phyloP scores from a whole-genome alignment of 2,797 vertebrate genomes.

The Coregonus ussuriensis region DNA sequence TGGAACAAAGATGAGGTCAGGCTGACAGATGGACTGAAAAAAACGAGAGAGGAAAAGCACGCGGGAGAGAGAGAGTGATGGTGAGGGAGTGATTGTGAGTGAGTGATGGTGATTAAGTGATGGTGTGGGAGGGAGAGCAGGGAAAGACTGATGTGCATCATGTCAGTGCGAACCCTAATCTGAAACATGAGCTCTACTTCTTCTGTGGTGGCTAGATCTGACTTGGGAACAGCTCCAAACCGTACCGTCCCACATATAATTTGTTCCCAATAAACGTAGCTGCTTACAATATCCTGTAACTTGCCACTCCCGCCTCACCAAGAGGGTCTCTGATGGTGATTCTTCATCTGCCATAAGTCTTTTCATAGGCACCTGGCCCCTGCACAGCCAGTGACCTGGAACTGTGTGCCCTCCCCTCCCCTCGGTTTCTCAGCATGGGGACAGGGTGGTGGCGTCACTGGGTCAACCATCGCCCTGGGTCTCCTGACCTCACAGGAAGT shows the following conservation, averaged over 20 bases:
- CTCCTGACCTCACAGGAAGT: constrained; percentile 46
- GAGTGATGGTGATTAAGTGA: constrained; percentile 1
- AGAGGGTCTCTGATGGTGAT: constrained; percentile 46
- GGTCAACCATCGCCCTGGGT: constrained; percentile 19
- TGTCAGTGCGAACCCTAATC: constrained; percentile 62
- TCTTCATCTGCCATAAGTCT: constrained; percentile 47
- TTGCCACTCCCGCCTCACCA: constrained; percentile 26
- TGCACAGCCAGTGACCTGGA: constrained; percentile 12
- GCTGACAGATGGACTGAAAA: constrained; percentile 26
- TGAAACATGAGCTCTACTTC: constrained; percentile 64
- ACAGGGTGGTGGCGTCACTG: background rate
- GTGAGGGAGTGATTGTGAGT: constrained; percentile 16
- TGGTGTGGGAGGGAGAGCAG: constrained; percentile 11
- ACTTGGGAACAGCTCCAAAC: constrained; percentile 60
- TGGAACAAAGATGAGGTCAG: constrained; percentile 63
- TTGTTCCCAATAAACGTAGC: constrained; percentile 67
- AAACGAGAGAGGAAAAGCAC: background rate
- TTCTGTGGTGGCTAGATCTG: constrained; percentile 40
- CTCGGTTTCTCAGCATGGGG: background rate
- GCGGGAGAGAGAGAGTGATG: constrained; percentile 32
- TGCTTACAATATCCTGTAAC: constrained; percentile 63
- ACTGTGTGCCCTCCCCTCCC: background rate
- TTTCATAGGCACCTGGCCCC: constrained; percentile 35
- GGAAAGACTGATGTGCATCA: constrained; percentile 42
- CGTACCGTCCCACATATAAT: constrained; percentile 48